A percentile compares a stretch with the other conserved stretches of the same genome.
Evolutionary conservation across 2,113 vertebrate species (phyloP).

Genomic region (Catharus fuscescens): DNA sequence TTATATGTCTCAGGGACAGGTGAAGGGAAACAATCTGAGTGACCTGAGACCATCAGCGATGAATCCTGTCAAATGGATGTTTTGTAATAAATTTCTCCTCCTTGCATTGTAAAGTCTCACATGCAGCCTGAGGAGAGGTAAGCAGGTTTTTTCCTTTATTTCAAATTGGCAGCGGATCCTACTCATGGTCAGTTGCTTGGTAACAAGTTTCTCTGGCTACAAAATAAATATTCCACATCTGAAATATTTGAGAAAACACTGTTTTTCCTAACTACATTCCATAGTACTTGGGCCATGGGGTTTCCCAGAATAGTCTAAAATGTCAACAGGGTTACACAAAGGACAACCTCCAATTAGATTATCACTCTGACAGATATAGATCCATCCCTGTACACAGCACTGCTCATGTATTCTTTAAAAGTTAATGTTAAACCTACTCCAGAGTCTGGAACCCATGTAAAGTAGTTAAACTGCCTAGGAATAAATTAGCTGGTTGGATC

Average conservation of each 20-base stretch:
- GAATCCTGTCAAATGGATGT: background rate
- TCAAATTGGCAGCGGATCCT: background rate
- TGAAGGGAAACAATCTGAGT: background rate
- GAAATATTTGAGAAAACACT: conserved; percentile 66
- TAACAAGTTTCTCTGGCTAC: conserved; percentile 61
- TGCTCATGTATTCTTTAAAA: background rate
- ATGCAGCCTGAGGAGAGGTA: background rate
- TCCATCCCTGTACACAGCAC: accelerated
- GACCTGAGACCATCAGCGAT: background rate
- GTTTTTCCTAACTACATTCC: conserved; percentile 57
- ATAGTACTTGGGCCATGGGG: conserved; percentile 9
- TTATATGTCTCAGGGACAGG: background rate
- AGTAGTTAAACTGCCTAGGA: conserved; percentile 26
- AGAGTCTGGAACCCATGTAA: background rate
- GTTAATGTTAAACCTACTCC: background rate
- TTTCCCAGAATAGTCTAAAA: conserved; percentile 60
- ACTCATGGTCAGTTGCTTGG: conserved; percentile 54
- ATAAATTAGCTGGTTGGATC: conserved; percentile 46
- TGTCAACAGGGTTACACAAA: conserved; percentile 30
- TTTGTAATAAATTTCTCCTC: background rate
- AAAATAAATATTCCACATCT: conserved; percentile 62
- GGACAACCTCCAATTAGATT: background rate
- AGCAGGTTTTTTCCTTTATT: background rate
- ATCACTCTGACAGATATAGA: background rate
- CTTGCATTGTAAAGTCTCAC: background rate